These are phyloP conservation scores for Drosophila azteca DNA, from an alignment of 1,140 invertebrate genomes.

Conservation along the genomic window DNA sequence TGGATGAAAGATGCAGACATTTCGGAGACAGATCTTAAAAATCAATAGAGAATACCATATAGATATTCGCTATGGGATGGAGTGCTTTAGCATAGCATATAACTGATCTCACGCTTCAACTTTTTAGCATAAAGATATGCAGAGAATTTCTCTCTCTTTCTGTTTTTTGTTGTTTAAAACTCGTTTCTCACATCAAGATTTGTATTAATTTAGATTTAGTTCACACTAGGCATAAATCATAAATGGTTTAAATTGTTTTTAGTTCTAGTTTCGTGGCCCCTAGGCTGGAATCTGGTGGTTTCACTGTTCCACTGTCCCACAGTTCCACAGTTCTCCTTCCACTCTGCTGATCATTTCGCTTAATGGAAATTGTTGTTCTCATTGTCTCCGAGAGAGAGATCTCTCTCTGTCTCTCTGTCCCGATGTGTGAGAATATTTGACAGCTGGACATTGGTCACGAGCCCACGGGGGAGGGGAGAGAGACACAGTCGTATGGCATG, in stretches of 20 bases:
- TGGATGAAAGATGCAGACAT: too few relatives aligned
- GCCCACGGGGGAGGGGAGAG: slow-evolving; percentile 2
- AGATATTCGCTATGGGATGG: too few relatives aligned
- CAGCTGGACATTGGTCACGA: slow-evolving; percentile 54
- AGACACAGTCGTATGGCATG: too few relatives aligned
- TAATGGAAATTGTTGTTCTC: slow-evolving; percentile 65
- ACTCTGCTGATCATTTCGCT: slow-evolving; percentile 39
- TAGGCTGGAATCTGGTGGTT: too few relatives aligned
- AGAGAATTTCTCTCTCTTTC: background rate
- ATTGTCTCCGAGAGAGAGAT: slow-evolving; percentile 11
- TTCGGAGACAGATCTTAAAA: too few relatives aligned
- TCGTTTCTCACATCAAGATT: slow-evolving; percentile 26
- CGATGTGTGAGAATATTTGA: slow-evolving; percentile 50
- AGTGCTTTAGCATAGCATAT: too few relatives aligned
- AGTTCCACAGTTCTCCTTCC: background rate
- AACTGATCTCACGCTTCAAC: too few relatives aligned
- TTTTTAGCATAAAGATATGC: too few relatives aligned
- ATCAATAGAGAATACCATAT: too few relatives aligned
- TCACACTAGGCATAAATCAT: slow-evolving; percentile 41
- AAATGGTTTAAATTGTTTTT: slow-evolving; percentile 60
- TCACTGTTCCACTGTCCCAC: background rate
- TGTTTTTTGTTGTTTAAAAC: background rate
- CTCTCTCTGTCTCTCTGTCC: slow-evolving; percentile 13
- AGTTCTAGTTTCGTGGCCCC: slow-evolving; percentile 31
- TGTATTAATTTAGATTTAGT: slow-evolving; percentile 40